Evolutionary conservation across 2,113 vertebrate genomes (phyloP).

Genomic region (Gyps fulvus): DNA sequence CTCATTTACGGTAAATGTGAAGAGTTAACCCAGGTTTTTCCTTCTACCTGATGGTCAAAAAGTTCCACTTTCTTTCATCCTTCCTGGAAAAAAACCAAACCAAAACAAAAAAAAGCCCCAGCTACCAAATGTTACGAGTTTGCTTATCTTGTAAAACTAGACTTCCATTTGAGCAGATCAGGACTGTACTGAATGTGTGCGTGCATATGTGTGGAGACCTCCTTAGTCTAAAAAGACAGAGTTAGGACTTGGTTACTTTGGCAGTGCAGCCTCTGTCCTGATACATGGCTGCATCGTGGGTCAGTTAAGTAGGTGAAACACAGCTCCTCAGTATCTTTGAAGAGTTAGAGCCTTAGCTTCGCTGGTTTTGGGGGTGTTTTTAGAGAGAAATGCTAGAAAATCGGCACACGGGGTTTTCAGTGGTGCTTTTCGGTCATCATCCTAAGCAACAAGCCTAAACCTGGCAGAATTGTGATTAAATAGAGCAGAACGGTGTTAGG

Average conservation of each 20-base stretch:
- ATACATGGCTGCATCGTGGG: background rate
- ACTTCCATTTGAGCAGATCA: background rate
- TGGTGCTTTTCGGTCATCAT: slow-evolving; percentile 53
- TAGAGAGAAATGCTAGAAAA: slow-evolving; percentile 50
- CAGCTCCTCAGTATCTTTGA: background rate
- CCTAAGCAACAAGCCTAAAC: slow-evolving; percentile 54
- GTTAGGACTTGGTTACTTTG: slow-evolving; percentile 35
- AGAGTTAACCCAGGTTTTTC: background rate
- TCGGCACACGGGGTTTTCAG: background rate
- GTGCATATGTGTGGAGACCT: background rate
- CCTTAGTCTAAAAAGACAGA: slow-evolving; percentile 6
- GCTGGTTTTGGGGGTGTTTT: slow-evolving; percentile 47
- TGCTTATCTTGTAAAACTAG: background rate
- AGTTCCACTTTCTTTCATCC: background rate
- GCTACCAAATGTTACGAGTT: background rate
- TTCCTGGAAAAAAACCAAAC: background rate
- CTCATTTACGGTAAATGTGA: slow-evolving; percentile 10
- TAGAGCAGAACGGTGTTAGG: slow-evolving; percentile 68
- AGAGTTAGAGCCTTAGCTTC: slow-evolving; percentile 55
- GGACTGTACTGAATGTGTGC: background rate
- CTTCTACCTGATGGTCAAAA: background rate
- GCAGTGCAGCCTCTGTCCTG: background rate
- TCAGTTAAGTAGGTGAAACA: slow-evolving; percentile 29
- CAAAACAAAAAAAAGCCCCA: background rate
- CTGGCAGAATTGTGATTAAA: slow-evolving; percentile 75